Conservation (phyloP, 2,113 vertebrate species). For the Mus pahari region DNA sequence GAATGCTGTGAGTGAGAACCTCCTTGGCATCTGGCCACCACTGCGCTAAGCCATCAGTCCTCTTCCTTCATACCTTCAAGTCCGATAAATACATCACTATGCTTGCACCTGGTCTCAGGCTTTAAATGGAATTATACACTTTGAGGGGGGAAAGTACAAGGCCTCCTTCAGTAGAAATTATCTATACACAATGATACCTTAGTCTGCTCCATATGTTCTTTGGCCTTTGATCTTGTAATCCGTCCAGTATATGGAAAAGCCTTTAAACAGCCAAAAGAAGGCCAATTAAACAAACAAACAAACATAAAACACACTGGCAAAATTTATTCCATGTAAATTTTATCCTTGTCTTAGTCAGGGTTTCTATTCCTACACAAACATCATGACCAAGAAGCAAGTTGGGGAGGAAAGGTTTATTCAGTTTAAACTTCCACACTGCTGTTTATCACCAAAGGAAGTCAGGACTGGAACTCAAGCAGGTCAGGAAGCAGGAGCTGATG, state of each 20-base stretch:
- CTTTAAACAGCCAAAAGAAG: slow-evolving; percentile 75
- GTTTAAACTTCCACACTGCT: no score
- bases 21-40: background rate
- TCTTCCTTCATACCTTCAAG: background rate
- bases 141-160: background rate
- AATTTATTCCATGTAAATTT: slow-evolving; percentile 48
- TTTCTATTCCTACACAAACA: no score
- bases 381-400: no score
- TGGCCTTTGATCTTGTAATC: slow-evolving; percentile 87
- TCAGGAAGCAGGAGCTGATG: no score
- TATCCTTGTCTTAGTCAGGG: background rate
- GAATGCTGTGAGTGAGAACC: background rate
- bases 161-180: slow-evolving; percentile 16
- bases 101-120: background rate
- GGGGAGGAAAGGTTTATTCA: no score
- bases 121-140: slow-evolving; percentile 39
- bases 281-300: slow-evolving; percentile 29
- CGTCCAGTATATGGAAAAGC: slow-evolving; percentile 72
- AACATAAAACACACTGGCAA: background rate
- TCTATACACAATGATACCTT: slow-evolving; percentile 55
- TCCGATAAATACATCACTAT: slow-evolving; percentile 5
- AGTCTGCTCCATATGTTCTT: slow-evolving; percentile 79
- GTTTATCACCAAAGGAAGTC: no score
- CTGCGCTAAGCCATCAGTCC: background rate
- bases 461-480: no score